Base-by-base conservation (phyloP, 2,797 vertebrate genomes). In the Merluccius polli region DNA sequence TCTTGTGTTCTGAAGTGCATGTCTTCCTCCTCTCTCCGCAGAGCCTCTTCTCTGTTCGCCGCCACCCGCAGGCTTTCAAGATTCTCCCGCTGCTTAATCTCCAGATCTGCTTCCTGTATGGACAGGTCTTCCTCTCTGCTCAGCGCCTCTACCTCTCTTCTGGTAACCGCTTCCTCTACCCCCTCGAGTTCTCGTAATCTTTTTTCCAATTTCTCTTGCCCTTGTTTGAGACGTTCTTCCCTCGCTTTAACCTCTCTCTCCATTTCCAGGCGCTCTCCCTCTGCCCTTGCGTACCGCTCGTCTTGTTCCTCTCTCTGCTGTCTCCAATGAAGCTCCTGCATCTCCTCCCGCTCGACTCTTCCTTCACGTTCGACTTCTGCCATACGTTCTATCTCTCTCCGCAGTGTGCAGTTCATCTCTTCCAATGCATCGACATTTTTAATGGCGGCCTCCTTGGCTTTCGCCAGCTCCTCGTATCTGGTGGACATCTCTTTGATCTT, bases 91-190 rank as follows among this genome's bases (percentile, higher is more conserved):
- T 83, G 77, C 3, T 73, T 74, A 10, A 35, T 81, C 5, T 84
- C 75, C 6, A 88, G 69, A 65, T 29, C 48, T 2, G n/a, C 59
- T 73, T 85, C 72, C 41, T 72, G 6, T 65, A 80, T 65, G 0
- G 30, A 8, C 5, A 91, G 78, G 8, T 87, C 85, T 73, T 77
- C n/a, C 67, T 82, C 74, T 44, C 76, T 83, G 63, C 82, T 9
- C 15, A 30, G 11, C 2, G 90, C 74, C 41, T 86, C 83, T 33
- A 81, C 18, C 79, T 78, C 82, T 82, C 0, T 3, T 63, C 82
- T 11, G 18, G 31, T 8, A 1, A 90, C 75, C 41, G 86, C 83
- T 29, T 83, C 18, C 59, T 87, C 79, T 77, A 81, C 81, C 0
- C 2, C 65, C 0, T 80, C 71, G 0, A 80, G 69, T 16, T 76